phyloP scores from a whole-genome alignment of 2,797 vertebrate genomes.

The Champsocephalus gunnari region DNA sequence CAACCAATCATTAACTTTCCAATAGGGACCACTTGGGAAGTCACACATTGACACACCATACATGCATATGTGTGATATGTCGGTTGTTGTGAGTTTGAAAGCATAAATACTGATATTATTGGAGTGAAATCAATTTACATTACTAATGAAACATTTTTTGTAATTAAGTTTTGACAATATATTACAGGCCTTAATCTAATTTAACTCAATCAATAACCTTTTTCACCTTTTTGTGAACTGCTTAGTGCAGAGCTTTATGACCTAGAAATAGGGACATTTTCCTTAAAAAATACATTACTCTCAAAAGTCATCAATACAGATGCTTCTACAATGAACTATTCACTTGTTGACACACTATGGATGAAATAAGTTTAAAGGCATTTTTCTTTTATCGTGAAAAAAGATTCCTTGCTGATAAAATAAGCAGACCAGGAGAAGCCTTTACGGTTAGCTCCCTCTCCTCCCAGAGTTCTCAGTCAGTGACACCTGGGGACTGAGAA shows the following conservation, averaged over 20 bases:
- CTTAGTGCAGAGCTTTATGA: not conserved
- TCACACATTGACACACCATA: not conserved
- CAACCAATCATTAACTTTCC: conserved; percentile 14
- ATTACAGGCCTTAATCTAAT: not conserved
- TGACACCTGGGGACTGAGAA: conserved; percentile 44
- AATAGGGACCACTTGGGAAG: not conserved
- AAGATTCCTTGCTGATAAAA: conserved; percentile 11
- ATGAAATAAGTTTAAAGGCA: conserved; percentile 7
- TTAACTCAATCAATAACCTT: conserved; percentile 9
- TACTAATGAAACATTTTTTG: too few species aligned
- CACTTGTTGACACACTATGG: not conserved
- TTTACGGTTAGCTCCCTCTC: conserved; percentile 24
- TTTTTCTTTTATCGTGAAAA: conserved; percentile 21
- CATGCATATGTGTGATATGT: not conserved
- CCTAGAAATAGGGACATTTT: not conserved
- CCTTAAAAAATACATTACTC: conserved; percentile 1
- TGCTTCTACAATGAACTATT: conserved; percentile 15
- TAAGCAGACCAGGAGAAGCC: conserved; percentile 14
- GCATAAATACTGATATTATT: not conserved
- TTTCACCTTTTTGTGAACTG: conserved; percentile 6
- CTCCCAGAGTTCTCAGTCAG: conserved; percentile 20
- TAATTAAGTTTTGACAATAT: not conserved
- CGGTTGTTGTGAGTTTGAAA: not conserved
- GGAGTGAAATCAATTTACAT: conserved; percentile 1
- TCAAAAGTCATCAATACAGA: not conserved